Base-by-base conservation (phyloP, 2,113 vertebrate species). In the Rana temporaria region DNA sequence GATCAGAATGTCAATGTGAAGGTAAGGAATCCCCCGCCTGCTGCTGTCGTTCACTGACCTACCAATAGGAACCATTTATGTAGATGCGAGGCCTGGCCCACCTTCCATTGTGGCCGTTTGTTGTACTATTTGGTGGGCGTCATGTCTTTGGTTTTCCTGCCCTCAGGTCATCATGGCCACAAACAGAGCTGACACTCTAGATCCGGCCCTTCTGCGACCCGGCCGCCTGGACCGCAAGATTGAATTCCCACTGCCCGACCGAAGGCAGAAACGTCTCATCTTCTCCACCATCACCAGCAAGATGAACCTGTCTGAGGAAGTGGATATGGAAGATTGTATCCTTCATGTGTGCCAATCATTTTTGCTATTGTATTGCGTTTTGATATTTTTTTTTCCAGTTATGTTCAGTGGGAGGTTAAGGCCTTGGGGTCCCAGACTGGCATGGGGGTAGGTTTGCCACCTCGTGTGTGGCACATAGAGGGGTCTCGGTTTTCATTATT, bases 261-360 rank as follows among this genome's bases (percentile, higher is more conserved):
- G 97, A 59, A 91, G 97, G 18, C 97, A 98, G 89, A 98, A 98
- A 30, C 94, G 97, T 0, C 88, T 98, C 22, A 95, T 98, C 86
- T 98, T 98, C 90, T 94, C 96, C 88, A 98, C 97, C 85, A 97
- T 98, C 90, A 98, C 95, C 84, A 96, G 96, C 88, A 98, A 96
- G 87, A 98, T 98, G 97, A 98, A 98, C 88, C 93, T 98, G 17
- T 98, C 96, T 0, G 97, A 98, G 88, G 97, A 98, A 86, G 96
- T 98, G 8, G 97, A 98, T 89, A 91, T 98, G 67, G 97, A 98
- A 87, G 97, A 98, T 55, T 98, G 97, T 96, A 98, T 97, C 96
- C 94, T 95, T 90, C 42, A n/a, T n/a, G n/a, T n/a, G n/a, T n/a
- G n/a, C n/a, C n/a, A n/a, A n/a, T n/a, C n/a, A n/a, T n/a, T n/a